Base-by-base conservation (phyloP, 2,888 invertebrate species). In the Spialia ferax region DNA sequence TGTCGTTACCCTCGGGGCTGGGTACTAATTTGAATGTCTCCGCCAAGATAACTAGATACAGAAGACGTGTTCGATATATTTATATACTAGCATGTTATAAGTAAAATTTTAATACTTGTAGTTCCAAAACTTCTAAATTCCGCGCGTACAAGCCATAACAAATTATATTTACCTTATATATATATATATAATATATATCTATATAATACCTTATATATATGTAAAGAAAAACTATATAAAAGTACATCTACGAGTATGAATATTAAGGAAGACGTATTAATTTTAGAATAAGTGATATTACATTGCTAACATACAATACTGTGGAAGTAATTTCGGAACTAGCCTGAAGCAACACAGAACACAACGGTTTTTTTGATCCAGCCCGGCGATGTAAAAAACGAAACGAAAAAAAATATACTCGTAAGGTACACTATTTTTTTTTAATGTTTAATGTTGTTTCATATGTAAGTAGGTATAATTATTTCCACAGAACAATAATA, bases 11-110 rank as follows among this genome's bases (percentile, higher is more conserved):
- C 11, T 26, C 45, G 29, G 22, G 35, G 48, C 52, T 11, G 42
- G 38, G 20, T 42, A 42, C 59, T 62, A 62, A 62, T 62, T 52
- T 50, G 50, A 62, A 62, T 62, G 35, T 52, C 42, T 26, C 15
- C 15, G 42, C 23, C 8, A 45, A 23, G 57, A 26, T 45, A 50
- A 18, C 11, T 26, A 26, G 7, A 54, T n/a, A 26, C 13, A 26
- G 1, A n/a, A n/a, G 11, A 23, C 23, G 50, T 13, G 18, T 11
- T 52, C 23, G 13, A 52, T n/a, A n/a, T n/a, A n/a, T n/a, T n/a
- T 52, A 22, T 22, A 15, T 18, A 10, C 22, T n/a, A 42, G 38
- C n/a, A 6, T 42, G 45, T 45, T 45, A 18, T 15, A 18, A 29
- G 8, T 29, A 2, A 29, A 3, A 5, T 29, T 29, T 7, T 29